Percentiles rank a stretch among this genome's conserved stretches.
These are phyloP conservation scores for Conus betulinus DNA, from an alignment of 1,140 invertebrate species.

Conservation along the genomic window DNA sequence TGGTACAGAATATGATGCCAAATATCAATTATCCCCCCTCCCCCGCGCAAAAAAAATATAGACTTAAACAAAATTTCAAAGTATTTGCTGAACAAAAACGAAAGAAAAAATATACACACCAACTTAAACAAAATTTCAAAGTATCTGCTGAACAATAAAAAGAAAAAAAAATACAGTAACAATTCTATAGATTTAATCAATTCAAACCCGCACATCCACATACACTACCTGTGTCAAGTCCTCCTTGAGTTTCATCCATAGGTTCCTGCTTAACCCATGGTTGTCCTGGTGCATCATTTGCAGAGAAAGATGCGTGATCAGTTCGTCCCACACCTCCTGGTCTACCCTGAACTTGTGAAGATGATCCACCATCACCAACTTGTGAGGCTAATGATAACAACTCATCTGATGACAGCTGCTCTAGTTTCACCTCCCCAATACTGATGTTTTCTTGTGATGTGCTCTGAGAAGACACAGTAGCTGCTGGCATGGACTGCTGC, in stretches of 20 bases:
- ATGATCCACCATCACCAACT: not conserved
- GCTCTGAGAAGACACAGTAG: slow-evolving; percentile 18
- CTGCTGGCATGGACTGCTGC: not conserved
- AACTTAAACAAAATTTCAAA: too few relatives aligned
- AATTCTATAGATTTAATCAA: too few relatives aligned
- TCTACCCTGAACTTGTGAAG: too few relatives aligned
- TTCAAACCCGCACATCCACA: not conserved
- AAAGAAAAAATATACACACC: too few relatives aligned
- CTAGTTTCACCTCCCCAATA: slow-evolving; percentile 4
- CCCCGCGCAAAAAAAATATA: too few relatives aligned
- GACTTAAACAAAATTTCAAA: too few relatives aligned
- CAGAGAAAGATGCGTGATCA: not conserved
- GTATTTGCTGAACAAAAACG: too few relatives aligned
- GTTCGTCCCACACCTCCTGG: not conserved
- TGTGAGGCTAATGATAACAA: slow-evolving; percentile 26
- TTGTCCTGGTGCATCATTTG: not conserved
- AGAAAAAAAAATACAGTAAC: too few relatives aligned
- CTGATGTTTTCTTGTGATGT: not conserved
- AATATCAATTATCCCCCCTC: too few relatives aligned
- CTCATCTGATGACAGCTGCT: slow-evolving; percentile 22
- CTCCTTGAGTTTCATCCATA: not conserved
- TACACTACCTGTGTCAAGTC: slow-evolving; percentile 13
- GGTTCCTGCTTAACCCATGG: slow-evolving; percentile 17
- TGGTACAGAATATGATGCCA: too few relatives aligned
- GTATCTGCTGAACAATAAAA: too few relatives aligned